Evolutionary conservation across 2,113 vertebrate genomes (phyloP).

Genomic region (Caracal caracal): DNA sequence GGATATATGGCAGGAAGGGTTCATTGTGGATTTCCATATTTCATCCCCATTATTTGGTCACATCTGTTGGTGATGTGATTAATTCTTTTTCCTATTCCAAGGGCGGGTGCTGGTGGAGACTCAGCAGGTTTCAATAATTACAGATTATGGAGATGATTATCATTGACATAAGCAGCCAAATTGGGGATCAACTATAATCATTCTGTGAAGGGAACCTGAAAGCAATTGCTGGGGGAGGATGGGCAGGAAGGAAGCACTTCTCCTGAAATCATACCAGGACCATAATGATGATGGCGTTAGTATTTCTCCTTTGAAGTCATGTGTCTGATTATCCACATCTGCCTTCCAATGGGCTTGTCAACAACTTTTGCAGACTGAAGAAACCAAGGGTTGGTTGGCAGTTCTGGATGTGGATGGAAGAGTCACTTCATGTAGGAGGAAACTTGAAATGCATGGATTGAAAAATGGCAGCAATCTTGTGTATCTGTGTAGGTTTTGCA

Average conservation of each 20-base stretch:
- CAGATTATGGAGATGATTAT: slow-evolving; percentile 44
- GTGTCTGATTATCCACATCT: neutral
- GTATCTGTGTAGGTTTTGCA: neutral
- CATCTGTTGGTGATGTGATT: slow-evolving; percentile 62
- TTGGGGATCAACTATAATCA: slow-evolving; percentile 49
- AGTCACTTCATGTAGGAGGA: neutral
- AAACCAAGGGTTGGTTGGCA: neutral
- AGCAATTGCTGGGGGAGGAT: slow-evolving; percentile 22
- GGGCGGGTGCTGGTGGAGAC: neutral
- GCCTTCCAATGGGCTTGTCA: slow-evolving; percentile 18
- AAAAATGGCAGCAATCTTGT: neutral
- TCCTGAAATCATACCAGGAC: slow-evolving; percentile 39
- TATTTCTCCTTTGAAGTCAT: slow-evolving; percentile 19
- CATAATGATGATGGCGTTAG: neutral
- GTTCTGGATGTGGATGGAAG: neutral
- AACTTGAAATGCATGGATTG: neutral
- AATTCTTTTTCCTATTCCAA: slow-evolving; percentile 42
- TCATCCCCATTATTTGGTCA: slow-evolving; percentile 58
- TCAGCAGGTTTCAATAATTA: slow-evolving; percentile 67
- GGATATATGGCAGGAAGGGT: neutral
- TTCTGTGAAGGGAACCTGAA: slow-evolving; percentile 48
- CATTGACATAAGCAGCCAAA: slow-evolving; percentile 60
- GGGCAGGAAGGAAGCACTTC: neutral
- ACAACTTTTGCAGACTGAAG: neutral
- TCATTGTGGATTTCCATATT: neutral